These are phyloP conservation scores for Drosophila kambysellisi DNA, from an alignment of 2,888 invertebrate genomes.

Conservation along the genomic window DNA sequence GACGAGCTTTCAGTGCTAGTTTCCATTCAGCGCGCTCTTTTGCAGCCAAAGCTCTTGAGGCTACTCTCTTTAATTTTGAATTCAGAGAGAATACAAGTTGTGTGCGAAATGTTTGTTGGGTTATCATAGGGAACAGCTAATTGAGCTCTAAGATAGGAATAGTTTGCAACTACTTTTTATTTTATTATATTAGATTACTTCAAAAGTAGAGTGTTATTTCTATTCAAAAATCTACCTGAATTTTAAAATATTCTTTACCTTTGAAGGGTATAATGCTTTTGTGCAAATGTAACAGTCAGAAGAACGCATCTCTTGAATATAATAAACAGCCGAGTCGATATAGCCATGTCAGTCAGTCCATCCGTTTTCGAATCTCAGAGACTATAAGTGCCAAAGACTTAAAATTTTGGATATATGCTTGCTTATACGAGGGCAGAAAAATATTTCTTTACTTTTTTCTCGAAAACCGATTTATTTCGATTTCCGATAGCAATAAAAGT, in stretches of 20 bases:
- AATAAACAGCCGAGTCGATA: not conserved
- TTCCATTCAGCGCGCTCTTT: conserved; percentile 72
- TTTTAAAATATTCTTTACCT: not conserved
- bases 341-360: not conserved
- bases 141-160: not conserved
- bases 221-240: not conserved
- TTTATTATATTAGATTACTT: not conserved
- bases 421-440: not conserved
- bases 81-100: not conserved
- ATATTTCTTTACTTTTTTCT: not conserved
- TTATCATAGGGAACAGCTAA: not conserved
- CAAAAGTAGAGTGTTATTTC: not conserved
- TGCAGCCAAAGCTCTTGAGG: conserved; percentile 23
- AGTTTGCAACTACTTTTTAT: not conserved
- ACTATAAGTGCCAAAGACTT: not conserved
- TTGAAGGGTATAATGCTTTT: not conserved
- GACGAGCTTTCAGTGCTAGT: conserved; percentile 28
- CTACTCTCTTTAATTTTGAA: not conserved
- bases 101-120: conserved; percentile 23
- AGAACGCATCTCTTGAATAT: not conserved
- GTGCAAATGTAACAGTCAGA: not conserved
- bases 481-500: not conserved
- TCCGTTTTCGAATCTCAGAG: not conserved
- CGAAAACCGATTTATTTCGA: not conserved
- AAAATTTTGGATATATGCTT: not conserved